These are phyloP conservation scores for Drosophila kepulauana DNA, from an alignment of 1,140 invertebrate species.

Conservation along the genomic window DNA sequence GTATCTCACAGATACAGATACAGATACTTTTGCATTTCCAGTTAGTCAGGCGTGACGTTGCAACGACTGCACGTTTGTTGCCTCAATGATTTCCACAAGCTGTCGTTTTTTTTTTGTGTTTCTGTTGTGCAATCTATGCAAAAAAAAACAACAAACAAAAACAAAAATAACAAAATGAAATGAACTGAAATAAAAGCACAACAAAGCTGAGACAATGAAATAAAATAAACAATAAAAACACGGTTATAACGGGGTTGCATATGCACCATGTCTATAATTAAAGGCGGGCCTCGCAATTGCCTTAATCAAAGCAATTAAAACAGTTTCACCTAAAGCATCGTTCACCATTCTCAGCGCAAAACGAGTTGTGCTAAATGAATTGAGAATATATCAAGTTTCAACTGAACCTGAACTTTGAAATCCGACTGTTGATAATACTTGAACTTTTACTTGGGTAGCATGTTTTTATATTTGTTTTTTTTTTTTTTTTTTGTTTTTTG, in stretches of 20 bases:
- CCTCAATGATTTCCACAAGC: constrained; percentile 43
- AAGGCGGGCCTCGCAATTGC: constrained; percentile 44
- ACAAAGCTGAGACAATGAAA: constrained; percentile 23
- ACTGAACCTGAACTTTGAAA: neutral
- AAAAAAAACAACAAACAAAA: constrained; percentile 15
- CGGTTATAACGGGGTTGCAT: constrained; percentile 28
- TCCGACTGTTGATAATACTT: neutral
- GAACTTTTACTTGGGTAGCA: neutral
- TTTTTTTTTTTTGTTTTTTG: too few relatives aligned
- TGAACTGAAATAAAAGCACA: constrained; percentile 1
- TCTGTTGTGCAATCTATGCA: constrained; percentile 50
- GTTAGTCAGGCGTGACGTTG: constrained; percentile 60
- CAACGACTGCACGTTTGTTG: constrained; percentile 34
- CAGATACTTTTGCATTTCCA: constrained; percentile 23
- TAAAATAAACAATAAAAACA: constrained; percentile 41
- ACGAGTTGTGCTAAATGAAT: neutral
- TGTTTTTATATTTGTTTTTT: too few relatives aligned
- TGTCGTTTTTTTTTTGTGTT: constrained; percentile 15
- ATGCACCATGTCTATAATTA: constrained; percentile 45
- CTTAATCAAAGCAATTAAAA: constrained; percentile 59
- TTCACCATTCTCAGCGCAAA: too few relatives aligned
- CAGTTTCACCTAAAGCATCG: constrained; percentile 46
- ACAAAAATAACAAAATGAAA: too few relatives aligned
- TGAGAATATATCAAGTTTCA: neutral
- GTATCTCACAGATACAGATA: constrained; percentile 9